phyloP scores from a whole-genome alignment of 2,888 invertebrate genomes.

The Synanthedon vespiformis region DNA sequence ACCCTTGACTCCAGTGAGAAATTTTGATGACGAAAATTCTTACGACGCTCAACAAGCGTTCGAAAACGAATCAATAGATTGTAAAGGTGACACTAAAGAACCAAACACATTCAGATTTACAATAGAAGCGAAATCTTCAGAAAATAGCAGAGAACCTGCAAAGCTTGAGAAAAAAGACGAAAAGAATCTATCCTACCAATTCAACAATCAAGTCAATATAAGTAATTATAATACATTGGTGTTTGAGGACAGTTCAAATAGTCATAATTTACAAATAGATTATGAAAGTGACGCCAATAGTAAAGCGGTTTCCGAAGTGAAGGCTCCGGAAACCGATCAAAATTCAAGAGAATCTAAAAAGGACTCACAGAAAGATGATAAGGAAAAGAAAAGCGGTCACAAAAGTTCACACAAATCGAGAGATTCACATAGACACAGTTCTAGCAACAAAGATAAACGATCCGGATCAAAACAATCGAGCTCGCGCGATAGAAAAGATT shows the following conservation, averaged over 20 bases:
- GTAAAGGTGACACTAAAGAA: slow-evolving; percentile 39
- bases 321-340: slow-evolving; percentile 35
- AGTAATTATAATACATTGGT: slow-evolving; percentile 48
- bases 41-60: slow-evolving; percentile 62
- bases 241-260: slow-evolving; percentile 61
- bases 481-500: slow-evolving; percentile 39
- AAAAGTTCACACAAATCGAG: slow-evolving; percentile 53
- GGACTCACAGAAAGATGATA: slow-evolving; percentile 43
- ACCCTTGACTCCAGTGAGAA: slow-evolving; percentile 57
- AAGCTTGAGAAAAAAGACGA: slow-evolving; percentile 31
- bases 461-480: slow-evolving; percentile 49
- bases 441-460: slow-evolving; percentile 50
- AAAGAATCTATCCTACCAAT: slow-evolving; percentile 39
- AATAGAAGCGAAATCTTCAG: slow-evolving; percentile 44
- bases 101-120: slow-evolving; percentile 51
- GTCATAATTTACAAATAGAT: slow-evolving; percentile 54
- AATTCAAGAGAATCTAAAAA: slow-evolving; percentile 43
- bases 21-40: slow-evolving; percentile 60
- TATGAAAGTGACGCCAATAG: slow-evolving; percentile 63
- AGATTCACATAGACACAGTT: slow-evolving; percentile 45
- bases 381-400: slow-evolving; percentile 43
- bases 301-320: slow-evolving; percentile 45
- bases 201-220: slow-evolving; percentile 49
- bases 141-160: slow-evolving; percentile 26
- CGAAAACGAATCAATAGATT: slow-evolving; percentile 35